A percentile compares a stretch with the other conserved stretches of the same genome.
These are phyloP conservation scores for Drosophila tropicalis DNA, from an alignment of 1,140 invertebrate species.

Conservation along the genomic window DNA sequence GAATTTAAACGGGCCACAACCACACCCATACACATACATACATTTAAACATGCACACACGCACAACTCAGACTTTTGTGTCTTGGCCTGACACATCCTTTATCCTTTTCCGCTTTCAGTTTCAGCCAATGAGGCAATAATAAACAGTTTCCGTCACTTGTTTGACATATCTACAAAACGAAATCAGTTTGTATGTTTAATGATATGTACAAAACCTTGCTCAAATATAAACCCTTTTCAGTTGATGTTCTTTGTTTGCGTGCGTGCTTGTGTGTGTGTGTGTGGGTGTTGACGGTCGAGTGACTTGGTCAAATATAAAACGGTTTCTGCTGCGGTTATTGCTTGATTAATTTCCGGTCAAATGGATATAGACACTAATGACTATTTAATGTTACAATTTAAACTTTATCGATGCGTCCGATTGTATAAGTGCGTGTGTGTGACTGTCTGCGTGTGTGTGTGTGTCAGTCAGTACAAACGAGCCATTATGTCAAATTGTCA, in stretches of 20 bases:
- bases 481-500: conserved; percentile 71
- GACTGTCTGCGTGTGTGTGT: conserved; percentile 23
- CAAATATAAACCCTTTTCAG: conserved; percentile 70
- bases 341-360: conserved; percentile 82
- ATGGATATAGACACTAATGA: conserved; percentile 75
- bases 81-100: conserved; percentile 61
- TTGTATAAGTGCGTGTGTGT: conserved; percentile 17
- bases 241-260: background rate
- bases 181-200: conserved; percentile 71
- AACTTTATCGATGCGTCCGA: conserved; percentile 73
- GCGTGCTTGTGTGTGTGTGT: background rate
- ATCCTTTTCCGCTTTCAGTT: conserved; percentile 68
- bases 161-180: conserved; percentile 71
- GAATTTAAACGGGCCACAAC: background rate
- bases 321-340: conserved; percentile 68
- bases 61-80: conserved; percentile 1
- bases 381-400: conserved; percentile 81
- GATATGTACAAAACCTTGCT: conserved; percentile 70
- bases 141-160: conserved; percentile 79
- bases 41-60: background rate
- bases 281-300: conserved; percentile 30
- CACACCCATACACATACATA: background rate
- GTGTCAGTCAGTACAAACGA: conserved; percentile 60
- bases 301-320: conserved; percentile 75
- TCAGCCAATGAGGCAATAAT: conserved; percentile 68